A percentile compares a stretch with the other conserved stretches of the same genome.
These are phyloP conservation scores for Euplagia quadripunctaria DNA, from an alignment of 2,888 invertebrate genomes.

Conservation along the genomic window DNA sequence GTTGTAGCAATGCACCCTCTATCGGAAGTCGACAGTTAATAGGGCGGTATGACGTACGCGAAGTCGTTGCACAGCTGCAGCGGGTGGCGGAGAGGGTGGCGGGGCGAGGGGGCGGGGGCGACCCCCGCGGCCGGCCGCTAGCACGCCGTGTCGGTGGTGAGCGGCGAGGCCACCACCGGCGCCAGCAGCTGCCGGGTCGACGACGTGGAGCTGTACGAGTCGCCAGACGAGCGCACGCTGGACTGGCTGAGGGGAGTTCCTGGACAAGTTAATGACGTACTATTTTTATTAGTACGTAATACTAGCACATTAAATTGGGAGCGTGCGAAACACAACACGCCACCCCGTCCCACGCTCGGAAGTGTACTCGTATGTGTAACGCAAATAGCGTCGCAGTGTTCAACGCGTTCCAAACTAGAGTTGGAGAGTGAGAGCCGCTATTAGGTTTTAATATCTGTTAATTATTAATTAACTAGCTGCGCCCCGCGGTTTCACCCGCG, in stretches of 20 bases:
- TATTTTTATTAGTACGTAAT: not conserved
- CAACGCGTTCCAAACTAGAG: too few species aligned
- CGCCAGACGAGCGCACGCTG: constrained; percentile 92
- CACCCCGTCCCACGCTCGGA: too few species aligned
- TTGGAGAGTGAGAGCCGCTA: too few species aligned
- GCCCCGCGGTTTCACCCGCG: too few species aligned
- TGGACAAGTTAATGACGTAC: constrained; percentile 41
- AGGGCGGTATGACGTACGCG: constrained; percentile 33
- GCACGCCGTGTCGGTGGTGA: constrained; percentile 61
- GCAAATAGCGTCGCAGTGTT: too few species aligned
- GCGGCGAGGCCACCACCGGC: constrained; percentile 50
- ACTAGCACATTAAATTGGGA: too few species aligned
- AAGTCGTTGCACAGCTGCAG: constrained; percentile 25
- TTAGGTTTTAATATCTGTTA: too few species aligned
- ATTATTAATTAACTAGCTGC: too few species aligned
- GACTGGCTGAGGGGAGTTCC: constrained; percentile 91
- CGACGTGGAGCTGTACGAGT: constrained; percentile 94
- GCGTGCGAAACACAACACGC: too few species aligned
- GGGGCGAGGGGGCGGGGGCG: constrained; percentile 87
- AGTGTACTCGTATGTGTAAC: too few species aligned
- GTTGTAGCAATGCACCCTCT: not conserved
- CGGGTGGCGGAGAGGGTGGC: constrained; percentile 25
- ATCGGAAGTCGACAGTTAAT: constrained; percentile 13
- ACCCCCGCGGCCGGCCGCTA: constrained; percentile 60
- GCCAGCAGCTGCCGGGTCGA: constrained; percentile 91